Percentiles rank a stretch among this genome's conserved stretches.
phyloP scores from a whole-genome alignment of 2,113 vertebrate species.

The Myocastor coypus region DNA sequence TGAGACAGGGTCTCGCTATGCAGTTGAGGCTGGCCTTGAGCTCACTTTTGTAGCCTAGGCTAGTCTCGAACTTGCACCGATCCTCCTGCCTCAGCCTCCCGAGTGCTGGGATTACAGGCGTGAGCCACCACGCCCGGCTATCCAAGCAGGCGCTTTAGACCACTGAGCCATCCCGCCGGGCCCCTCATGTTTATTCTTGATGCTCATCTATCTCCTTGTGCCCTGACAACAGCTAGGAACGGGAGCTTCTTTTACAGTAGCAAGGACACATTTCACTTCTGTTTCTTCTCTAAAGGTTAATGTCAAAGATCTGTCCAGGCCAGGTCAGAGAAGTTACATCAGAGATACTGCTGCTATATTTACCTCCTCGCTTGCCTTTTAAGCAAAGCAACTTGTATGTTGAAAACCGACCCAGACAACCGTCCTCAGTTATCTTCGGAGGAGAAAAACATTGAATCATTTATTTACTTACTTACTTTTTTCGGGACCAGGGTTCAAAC shows the following conservation, averaged over 20 bases:
- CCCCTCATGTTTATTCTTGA: not conserved
- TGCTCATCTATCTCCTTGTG: not conserved
- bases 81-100: no score
- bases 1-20: no score
- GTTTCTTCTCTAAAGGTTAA: slow-evolving; percentile 60
- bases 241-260: slow-evolving; percentile 5
- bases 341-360: slow-evolving; percentile 77
- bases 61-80: no score
- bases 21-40: no score
- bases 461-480: no score
- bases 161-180: no score
- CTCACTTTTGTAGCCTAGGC: no score
- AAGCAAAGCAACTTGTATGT: slow-evolving; percentile 54
- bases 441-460: slow-evolving; percentile 44
- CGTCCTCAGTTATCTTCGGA: not conserved
- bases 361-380: slow-evolving; percentile 64
- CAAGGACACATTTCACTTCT: not conserved
- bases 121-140: no score
- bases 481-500: no score
- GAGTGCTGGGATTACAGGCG: no score
- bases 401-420: slow-evolving; percentile 53
- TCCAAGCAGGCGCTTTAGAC: no score
- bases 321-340: slow-evolving; percentile 67
- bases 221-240: not conserved
- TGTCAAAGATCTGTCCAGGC: slow-evolving; percentile 46